Conservation (phyloP, 92 coral and sea anemone genomes). For the Umimayanthus kanabou region DNA sequence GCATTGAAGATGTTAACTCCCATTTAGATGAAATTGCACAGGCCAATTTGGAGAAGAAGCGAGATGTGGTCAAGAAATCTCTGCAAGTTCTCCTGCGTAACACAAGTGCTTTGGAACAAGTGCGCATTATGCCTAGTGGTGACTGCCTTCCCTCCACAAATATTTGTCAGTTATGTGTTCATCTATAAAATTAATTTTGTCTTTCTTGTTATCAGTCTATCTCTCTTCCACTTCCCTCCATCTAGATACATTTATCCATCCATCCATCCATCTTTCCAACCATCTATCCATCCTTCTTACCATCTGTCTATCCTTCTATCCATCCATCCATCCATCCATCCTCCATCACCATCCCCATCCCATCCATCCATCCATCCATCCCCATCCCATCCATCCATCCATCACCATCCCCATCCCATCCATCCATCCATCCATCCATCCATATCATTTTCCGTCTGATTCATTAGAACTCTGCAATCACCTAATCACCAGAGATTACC, state of each 20-base stretch:
- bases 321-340: neutral
- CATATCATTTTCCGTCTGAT: too few relatives aligned
- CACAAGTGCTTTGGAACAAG: conserved; percentile 98
- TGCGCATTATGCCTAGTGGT: neutral
- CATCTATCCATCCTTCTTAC: neutral
- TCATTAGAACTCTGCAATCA: too few relatives aligned
- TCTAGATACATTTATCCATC: neutral
- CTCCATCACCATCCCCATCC: too few relatives aligned
- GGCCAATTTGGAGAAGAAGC: conserved; percentile 83
- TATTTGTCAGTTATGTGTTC: neutral
- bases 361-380: neutral
- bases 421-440: too few relatives aligned
- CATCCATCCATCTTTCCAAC: neutral
- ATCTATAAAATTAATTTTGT: neutral
- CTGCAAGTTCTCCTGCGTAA: conserved; percentile 82
- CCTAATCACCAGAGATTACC: too few relatives aligned
- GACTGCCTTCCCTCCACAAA: neutral
- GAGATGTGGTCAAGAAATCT: conserved; percentile 77
- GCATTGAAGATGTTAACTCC: conserved; percentile 76
- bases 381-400: neutral
- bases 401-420: neutral
- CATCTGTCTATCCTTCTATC: neutral
- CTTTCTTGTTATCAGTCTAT: too few relatives aligned
- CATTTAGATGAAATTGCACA: conserved; percentile 86
- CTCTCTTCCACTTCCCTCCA: neutral